These are phyloP conservation scores for Spodoptera picta DNA, from an alignment of 2,888 invertebrate genomes.

Conservation along the genomic window DNA sequence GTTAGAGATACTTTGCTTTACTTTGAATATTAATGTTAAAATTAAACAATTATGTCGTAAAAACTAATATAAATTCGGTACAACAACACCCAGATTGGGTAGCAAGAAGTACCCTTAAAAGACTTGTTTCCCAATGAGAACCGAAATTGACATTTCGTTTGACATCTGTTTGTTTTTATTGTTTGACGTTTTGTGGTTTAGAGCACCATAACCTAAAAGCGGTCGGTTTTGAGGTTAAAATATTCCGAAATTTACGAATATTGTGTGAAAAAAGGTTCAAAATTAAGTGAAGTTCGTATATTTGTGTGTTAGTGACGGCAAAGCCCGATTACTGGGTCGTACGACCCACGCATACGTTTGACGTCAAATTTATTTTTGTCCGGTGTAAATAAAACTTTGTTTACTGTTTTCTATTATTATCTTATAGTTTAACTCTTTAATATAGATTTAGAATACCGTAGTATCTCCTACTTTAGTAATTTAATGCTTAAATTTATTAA, in stretches of 20 bases:
- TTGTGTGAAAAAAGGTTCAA: constrained; percentile 27
- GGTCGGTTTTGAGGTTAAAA: constrained; percentile 56
- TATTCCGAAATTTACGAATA: constrained; percentile 28
- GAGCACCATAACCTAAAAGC: constrained; percentile 58
- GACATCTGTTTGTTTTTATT: constrained; percentile 38
- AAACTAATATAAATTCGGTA: too few relatives aligned
- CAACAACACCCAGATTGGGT: too few relatives aligned
- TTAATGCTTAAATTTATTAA: constrained; percentile 60
- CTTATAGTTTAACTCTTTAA: constrained; percentile 5
- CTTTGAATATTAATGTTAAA: too few relatives aligned
- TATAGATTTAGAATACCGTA: constrained; percentile 3
- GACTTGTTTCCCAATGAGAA: neutral
- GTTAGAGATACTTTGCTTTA: too few relatives aligned
- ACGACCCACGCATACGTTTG: constrained; percentile 30
- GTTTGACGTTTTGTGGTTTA: constrained; percentile 35
- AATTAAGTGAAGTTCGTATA: constrained; percentile 3
- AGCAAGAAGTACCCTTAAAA: neutral
- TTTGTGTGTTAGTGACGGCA: neutral
- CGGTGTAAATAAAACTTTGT: constrained; percentile 51
- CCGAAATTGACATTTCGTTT: neutral
- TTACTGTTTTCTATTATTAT: constrained; percentile 29
- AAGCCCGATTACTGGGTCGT: constrained; percentile 23
- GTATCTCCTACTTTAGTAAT: neutral
- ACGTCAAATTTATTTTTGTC: constrained; percentile 42
- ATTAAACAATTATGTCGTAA: too few relatives aligned